Evolutionary conservation across 2,888 invertebrate species (phyloP), one percentile per base, ranked within the genome.

Genomic region (Norana najaformis): DNA sequence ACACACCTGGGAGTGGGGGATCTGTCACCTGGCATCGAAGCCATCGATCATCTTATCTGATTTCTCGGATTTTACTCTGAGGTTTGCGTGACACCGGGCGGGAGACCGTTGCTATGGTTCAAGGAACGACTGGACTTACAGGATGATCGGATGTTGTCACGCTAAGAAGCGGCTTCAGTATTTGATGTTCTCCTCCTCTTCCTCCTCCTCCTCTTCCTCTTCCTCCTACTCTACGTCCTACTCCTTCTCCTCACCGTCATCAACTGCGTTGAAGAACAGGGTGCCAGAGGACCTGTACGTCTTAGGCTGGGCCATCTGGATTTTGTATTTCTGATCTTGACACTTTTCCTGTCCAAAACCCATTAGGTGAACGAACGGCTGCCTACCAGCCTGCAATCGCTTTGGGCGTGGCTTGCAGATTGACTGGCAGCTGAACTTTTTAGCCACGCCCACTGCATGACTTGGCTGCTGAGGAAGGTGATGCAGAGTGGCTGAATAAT

Each of bases 391-490:
- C 69, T 11, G 4, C 69, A 11, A n/a, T n/a, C n/a, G 69, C 30
- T 30, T 23, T 14, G 85, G 85, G 85, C 36, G 85, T 35, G 85
- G 37, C 85, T 35, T 35, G 20, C 37, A 85, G 23, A 85, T 20
- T 85, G 85, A 85, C 16, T 85, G 85, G 23, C 85, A 85, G 85
- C 85, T 14, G 36, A 85, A 85, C 85, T 85, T 85, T 85, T 85
- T 36, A 85, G 85, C 85, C 85, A 85, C 85, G 85, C 85, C 85
- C 85, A 36, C 85, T 14, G 85, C 20, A 35, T 11, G 85, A 69
- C 69, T 36, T 23, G 85, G 85, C 36, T 85, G 85, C 85, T 85
- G 85, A 85, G 35, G 36, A 16, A 85, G 36, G 85, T 85, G 36
- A 85, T 85, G 85, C 85, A 35, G 85, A 85, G 36, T 23, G 85